A percentile compares a stretch with the other conserved stretches of the same genome.
phyloP scores from a whole-genome alignment of 2,888 invertebrate species.

The Watsonalla cultraria region DNA sequence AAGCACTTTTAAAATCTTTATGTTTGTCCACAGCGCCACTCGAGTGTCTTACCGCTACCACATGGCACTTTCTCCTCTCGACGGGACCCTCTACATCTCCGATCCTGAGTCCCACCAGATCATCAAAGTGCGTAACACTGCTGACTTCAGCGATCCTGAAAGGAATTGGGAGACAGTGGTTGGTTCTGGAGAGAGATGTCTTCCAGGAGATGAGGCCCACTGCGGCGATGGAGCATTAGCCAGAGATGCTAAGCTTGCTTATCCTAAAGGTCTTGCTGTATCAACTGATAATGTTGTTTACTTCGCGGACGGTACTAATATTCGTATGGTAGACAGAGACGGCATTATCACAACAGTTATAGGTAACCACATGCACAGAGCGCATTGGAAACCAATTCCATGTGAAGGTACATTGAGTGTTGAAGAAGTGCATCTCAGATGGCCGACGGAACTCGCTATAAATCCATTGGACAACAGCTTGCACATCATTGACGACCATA shows the following conservation, averaged over 20 bases:
- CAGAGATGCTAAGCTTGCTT: conserved; percentile 94
- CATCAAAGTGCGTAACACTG: conserved; percentile 89
- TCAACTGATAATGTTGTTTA: conserved; percentile 94
- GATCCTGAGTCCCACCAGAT: conserved; percentile 98
- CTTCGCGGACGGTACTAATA: conserved; percentile 97
- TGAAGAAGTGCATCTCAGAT: conserved; percentile 95
- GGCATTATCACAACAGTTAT: conserved; percentile 95
- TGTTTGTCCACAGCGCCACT: conserved; percentile 83
- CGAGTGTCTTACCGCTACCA: conserved; percentile 97
- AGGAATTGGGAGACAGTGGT: conserved; percentile 97
- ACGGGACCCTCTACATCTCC: conserved; percentile 95
- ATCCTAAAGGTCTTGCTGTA: conserved; percentile 97
- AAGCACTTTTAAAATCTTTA: neutral
- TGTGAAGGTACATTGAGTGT: conserved; percentile 94
- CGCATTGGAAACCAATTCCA: conserved; percentile 95
- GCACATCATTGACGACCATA: conserved; percentile 97
- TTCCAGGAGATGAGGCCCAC: conserved; percentile 95
- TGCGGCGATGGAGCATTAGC: conserved; percentile 98
- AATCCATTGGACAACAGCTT: conserved; percentile 96
- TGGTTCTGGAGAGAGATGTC: conserved; percentile 95
- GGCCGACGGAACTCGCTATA: conserved; percentile 97
- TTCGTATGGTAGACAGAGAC: conserved; percentile 94
- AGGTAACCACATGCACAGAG: conserved; percentile 95
- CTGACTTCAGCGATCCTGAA: conserved; percentile 90
- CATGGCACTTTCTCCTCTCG: conserved; percentile 96